Evolutionary conservation across 2,113 vertebrate genomes (phyloP).

Genomic region (Alces alces): DNA sequence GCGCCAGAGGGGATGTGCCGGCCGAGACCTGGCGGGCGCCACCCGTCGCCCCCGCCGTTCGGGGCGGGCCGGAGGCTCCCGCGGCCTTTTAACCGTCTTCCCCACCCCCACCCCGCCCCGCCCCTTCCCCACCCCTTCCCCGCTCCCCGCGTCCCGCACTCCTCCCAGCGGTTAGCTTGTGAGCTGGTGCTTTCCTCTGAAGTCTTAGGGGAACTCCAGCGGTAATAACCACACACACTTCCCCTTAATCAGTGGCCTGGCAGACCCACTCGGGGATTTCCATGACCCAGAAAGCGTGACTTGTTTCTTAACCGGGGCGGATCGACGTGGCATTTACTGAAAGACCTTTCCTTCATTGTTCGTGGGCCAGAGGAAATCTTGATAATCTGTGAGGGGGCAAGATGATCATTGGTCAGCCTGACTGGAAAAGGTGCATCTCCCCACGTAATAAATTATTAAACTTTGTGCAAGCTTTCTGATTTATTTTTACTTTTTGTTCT

Average conservation of each 20-base stretch:
- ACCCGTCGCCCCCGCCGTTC: background rate
- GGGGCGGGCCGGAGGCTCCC: background rate
- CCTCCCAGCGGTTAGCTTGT: background rate
- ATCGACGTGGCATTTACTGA: constrained; percentile 23
- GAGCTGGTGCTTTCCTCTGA: constrained; percentile 63
- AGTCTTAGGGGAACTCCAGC: constrained; percentile 62
- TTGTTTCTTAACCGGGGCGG: background rate
- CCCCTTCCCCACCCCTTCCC: background rate
- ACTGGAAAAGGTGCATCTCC: background rate
- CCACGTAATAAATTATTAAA: background rate
- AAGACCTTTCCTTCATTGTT: background rate
- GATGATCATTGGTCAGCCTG: background rate
- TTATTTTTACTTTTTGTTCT: constrained; percentile 17
- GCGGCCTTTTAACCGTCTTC: background rate
- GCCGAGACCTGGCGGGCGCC: background rate
- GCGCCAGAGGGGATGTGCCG: background rate
- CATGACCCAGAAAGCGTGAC: background rate
- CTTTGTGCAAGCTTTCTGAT: background rate
- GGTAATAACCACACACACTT: constrained; percentile 53
- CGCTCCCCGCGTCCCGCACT: background rate
- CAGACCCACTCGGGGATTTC: constrained; percentile 59
- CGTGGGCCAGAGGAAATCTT: background rate
- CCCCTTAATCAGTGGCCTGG: constrained; percentile 15
- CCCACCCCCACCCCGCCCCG: background rate
- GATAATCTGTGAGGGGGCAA: background rate